Evolutionary conservation across 2,888 invertebrate genomes (phyloP), one percentile per base, ranked within the genome.

Genomic region (Callyntrura guangdongensis): DNA sequence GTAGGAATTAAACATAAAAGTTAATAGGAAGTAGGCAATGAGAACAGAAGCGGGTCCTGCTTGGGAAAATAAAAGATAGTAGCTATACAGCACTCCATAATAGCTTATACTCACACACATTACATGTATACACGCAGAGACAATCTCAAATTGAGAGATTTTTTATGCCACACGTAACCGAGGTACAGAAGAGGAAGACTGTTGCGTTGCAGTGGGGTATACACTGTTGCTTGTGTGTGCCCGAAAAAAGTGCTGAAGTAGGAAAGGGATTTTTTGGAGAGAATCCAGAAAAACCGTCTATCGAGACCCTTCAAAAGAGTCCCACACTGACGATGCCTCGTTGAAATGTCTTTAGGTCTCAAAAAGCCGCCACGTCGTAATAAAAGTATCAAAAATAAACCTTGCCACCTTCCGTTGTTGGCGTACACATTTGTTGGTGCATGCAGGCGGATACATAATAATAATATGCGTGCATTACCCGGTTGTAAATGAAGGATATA

Each of bases 341-440:
- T 86, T 61, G 85, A 86, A 84, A 86, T 47, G 83, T 64, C 67
- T 84, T 89, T 77, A 36, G 89, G 74, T 77, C 89, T 53, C 83
- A 83, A 81, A 87, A 87, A 64, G 89, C 89, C 89, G 89, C 83
- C 89, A 53, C 67, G 89, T 72, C 81, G 82, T 72, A 89, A 89
- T 89, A 89, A 89, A 89, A 89, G 89, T 84, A 89, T 89, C 89
- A 89, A 89, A 89, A 89, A 89, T 89, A 89, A 89, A 89, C 89
- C 72, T 82, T 64, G 61, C 82, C 47, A 77, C 49, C 49, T 25
- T 77, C 8, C 14, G 20, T 25, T 53, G 6, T 49, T 56, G 8
- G 45, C 36, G 36, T 45, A 22, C 17, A 36, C 9, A 25, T 49
- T 22, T 45, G 36, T 82, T 61, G 4, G 25, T 74, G 49, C 49